phyloP scores from a whole-genome alignment of 2,113 vertebrate genomes.

The Hippocampus mohnikei region DNA sequence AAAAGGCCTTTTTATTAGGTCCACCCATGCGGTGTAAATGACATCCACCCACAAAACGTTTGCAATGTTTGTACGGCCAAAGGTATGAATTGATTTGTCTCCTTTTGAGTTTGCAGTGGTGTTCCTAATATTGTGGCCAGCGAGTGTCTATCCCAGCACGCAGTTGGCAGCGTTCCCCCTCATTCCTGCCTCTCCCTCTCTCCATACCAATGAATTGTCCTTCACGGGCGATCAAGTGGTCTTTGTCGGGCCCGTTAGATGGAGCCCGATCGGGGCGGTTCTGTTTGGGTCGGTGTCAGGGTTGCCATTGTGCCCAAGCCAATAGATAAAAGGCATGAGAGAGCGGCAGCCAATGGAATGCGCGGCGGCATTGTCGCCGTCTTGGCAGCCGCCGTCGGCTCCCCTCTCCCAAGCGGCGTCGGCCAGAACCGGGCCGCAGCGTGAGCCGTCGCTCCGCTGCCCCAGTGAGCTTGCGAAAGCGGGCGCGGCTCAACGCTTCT shows the following conservation, averaged over 20 bases:
- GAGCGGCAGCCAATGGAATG: slow-evolving; percentile 64
- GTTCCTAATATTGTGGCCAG: not conserved
- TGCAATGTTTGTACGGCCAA: not conserved
- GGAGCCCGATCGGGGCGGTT: slow-evolving; percentile 29
- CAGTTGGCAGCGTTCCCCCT: slow-evolving; percentile 8
- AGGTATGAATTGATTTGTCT: not conserved
- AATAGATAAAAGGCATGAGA: slow-evolving; percentile 50
- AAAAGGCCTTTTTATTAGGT: too few relatives aligned
- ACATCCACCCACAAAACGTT: not conserved
- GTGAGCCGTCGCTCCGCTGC: slow-evolving; percentile 49
- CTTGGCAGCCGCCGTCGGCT: slow-evolving; percentile 42
- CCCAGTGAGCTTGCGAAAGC: slow-evolving; percentile 44
- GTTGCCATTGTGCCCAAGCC: slow-evolving; percentile 59
- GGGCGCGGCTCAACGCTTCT: not conserved
- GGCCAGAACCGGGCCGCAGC: slow-evolving; percentile 47
- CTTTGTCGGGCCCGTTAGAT: slow-evolving; percentile 46
- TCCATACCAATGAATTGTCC: slow-evolving; percentile 45
- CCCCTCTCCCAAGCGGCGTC: slow-evolving; percentile 41
- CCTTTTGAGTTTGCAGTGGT: not conserved
- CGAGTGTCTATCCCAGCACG: not conserved
- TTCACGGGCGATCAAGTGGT: slow-evolving; percentile 48
- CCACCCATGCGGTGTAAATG: too few relatives aligned
- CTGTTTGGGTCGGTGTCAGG: slow-evolving; percentile 58
- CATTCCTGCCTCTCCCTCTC: slow-evolving; percentile 13
- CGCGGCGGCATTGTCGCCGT: slow-evolving; percentile 50